Conservation (phyloP, 2,113 vertebrate species). For the Sander vitreus region DNA sequence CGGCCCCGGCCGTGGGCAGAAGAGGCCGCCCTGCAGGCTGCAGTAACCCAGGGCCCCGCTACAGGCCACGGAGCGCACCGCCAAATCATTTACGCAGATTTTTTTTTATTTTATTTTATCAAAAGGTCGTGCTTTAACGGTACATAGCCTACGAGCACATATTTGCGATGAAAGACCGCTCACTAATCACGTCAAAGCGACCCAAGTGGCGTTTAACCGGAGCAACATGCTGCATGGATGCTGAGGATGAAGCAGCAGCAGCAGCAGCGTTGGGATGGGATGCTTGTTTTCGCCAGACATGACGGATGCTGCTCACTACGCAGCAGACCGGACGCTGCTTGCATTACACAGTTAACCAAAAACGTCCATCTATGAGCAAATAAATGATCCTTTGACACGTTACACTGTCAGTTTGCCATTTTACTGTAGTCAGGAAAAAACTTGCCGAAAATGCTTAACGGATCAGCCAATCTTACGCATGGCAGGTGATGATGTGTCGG, state of each 20-base stretch:
- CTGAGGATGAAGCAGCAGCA: slow-evolving; percentile 59
- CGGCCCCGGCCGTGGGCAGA: slow-evolving; percentile 36
- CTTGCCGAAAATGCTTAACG: slow-evolving; percentile 15
- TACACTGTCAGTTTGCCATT: background rate
- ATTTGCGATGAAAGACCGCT: too few species aligned
- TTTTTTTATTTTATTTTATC: background rate
- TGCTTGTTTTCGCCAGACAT: slow-evolving; percentile 72
- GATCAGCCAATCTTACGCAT: slow-evolving; percentile 32
- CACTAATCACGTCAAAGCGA: background rate
- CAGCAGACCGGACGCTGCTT: slow-evolving; percentile 62
- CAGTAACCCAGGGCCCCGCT: slow-evolving; percentile 61
- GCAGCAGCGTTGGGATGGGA: slow-evolving; percentile 60
- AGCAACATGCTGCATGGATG: slow-evolving; percentile 61
- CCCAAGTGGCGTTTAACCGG: slow-evolving; percentile 16
- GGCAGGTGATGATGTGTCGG: slow-evolving; percentile 43
- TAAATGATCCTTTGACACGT: background rate
- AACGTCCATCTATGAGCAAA: background rate
- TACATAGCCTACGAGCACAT: background rate
- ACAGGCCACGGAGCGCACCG: slow-evolving; percentile 56
- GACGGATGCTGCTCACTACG: slow-evolving; percentile 74
- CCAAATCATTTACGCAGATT: slow-evolving; percentile 1
- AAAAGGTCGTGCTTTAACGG: background rate
- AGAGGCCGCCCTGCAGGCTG: slow-evolving; percentile 70
- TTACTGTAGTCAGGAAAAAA: background rate
- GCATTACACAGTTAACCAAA: slow-evolving; percentile 9